Evolutionary conservation across 2,888 invertebrate genomes (phyloP).

Genomic region (Agrochola circellaris): DNA sequence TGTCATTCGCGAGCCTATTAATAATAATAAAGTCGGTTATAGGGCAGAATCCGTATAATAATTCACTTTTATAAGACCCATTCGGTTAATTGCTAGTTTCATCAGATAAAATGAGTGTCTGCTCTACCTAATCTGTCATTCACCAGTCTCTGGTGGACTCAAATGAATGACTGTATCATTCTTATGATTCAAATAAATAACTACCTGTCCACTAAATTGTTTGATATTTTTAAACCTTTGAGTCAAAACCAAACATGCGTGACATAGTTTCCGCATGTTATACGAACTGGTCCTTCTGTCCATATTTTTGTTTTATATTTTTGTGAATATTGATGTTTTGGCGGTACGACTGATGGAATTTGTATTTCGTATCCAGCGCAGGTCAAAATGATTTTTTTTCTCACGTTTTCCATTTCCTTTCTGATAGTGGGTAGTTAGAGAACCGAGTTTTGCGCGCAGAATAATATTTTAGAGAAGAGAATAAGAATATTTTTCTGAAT

Average conservation of each 20-base stretch:
- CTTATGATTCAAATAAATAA: background rate
- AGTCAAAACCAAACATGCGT: background rate
- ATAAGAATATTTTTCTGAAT: too few species aligned
- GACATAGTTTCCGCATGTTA: background rate
- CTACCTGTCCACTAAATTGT: too few species aligned
- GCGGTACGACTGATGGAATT: slow-evolving; percentile 36
- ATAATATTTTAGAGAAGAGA: too few species aligned
- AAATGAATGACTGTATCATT: background rate
- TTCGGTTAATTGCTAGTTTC: background rate
- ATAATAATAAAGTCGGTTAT: background rate
- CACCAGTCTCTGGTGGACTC: background rate
- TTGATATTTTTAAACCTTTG: too few species aligned
- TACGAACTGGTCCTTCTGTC: slow-evolving; percentile 20
- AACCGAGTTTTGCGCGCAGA: slow-evolving; percentile 2
- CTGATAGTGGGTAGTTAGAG: slow-evolving; percentile 13
- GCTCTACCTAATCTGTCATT: background rate
- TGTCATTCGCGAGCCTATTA: background rate
- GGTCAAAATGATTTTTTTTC: slow-evolving; percentile 25
- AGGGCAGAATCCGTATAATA: background rate
- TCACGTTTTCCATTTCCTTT: slow-evolving; percentile 56
- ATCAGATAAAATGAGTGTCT: background rate
- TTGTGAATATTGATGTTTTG: slow-evolving; percentile 56
- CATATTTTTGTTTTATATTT: slow-evolving; percentile 7
- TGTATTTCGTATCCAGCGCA: slow-evolving; percentile 38
- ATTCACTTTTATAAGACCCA: background rate